Evolutionary conservation across 2,888 invertebrate genomes (phyloP).

Genomic region (Calephelis perditalis): DNA sequence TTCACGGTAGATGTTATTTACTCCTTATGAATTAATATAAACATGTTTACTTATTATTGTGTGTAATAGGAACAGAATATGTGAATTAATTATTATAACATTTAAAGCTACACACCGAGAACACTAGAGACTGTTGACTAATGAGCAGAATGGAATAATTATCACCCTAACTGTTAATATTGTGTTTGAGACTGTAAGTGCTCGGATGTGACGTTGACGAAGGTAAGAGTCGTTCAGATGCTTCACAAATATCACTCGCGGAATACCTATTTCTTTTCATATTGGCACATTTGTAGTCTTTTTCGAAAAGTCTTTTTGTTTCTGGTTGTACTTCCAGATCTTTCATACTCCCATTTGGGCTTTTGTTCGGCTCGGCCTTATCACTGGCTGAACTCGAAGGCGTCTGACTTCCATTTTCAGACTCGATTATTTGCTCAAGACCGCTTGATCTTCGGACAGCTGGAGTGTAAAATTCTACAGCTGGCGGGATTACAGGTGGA

Average conservation of each 20-base stretch:
- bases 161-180: conserved; percentile 60
- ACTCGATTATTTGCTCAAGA: conserved; percentile 67
- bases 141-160: conserved; percentile 61
- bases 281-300: conserved; percentile 50
- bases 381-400: conserved; percentile 66
- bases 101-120: conserved; percentile 27
- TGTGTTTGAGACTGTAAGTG: conserved; percentile 81
- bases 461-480: conserved; percentile 69
- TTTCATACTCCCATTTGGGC: conserved; percentile 53
- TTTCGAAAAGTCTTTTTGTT: conserved; percentile 48
- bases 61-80: conserved; percentile 10
- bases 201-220: conserved; percentile 77
- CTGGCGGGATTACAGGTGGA: conserved; percentile 55
- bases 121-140: conserved; percentile 44
- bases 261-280: conserved; percentile 80
- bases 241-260: conserved; percentile 82
- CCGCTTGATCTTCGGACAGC: conserved; percentile 57
- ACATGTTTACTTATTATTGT: conserved; percentile 11
- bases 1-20: too few relatives aligned
- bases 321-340: conserved; percentile 53
- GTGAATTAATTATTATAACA: conserved; percentile 17
- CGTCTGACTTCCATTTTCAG: conserved; percentile 64
- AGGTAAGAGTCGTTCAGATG: conserved; percentile 75
- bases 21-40: not conserved
- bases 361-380: conserved; percentile 43